Evolutionary conservation across 2,797 vertebrate species (phyloP).

Genomic region (Lepilemur ruficaudatus): DNA sequence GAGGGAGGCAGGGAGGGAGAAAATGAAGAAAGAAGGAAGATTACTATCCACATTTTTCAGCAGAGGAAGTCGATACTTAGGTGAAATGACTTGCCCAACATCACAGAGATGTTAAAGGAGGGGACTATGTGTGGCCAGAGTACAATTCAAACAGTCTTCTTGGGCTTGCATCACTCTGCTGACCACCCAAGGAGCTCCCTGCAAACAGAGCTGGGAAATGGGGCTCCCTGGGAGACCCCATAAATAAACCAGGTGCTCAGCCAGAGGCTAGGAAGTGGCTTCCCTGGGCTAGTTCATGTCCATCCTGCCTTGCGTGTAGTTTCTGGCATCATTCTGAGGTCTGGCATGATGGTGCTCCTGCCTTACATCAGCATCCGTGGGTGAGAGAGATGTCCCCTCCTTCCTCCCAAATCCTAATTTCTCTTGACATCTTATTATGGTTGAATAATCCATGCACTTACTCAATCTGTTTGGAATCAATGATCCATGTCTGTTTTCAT

Average conservation of each 20-base stretch:
- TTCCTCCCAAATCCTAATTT: background rate
- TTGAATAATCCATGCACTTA: background rate
- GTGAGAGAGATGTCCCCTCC: background rate
- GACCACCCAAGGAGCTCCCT: background rate
- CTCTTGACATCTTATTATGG: constrained; percentile 12
- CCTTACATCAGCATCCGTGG: background rate
- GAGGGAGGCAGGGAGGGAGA: background rate
- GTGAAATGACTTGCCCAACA: background rate
- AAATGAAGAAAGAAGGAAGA: too few species aligned
- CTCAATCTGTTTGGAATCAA: constrained; percentile 9
- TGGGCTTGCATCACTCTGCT: background rate
- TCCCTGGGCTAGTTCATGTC: background rate
- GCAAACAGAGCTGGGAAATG: background rate
- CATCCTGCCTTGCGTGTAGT: background rate
- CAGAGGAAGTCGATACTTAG: background rate
- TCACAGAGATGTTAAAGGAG: background rate
- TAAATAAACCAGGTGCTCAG: background rate
- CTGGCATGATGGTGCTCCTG: background rate
- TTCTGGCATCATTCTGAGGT: background rate
- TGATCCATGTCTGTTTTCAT: constrained; percentile 1
- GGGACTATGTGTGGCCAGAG: background rate
- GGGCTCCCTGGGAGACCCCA: background rate
- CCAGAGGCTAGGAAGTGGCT: background rate
- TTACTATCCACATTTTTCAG: background rate
- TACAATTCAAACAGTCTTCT: background rate